Evolutionary conservation across 1,140 invertebrate genomes (phyloP).

Genomic region (Cataglyphis hispanica): DNA sequence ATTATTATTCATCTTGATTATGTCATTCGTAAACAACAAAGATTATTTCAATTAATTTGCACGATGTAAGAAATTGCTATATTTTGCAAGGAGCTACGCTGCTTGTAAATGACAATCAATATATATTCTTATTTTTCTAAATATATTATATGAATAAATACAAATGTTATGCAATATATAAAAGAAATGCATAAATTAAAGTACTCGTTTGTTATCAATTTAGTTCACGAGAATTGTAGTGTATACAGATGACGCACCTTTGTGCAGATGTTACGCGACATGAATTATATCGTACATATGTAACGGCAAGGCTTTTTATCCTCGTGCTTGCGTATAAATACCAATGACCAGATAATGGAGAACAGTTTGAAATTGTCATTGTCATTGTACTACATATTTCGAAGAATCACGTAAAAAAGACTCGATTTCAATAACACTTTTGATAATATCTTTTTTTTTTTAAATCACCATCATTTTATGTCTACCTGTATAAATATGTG

Average conservation of each 20-base stretch:
- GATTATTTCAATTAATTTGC: not conserved
- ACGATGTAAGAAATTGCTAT: not conserved
- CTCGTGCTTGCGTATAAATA: constrained; percentile 39
- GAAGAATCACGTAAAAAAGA: constrained; percentile 1
- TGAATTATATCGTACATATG: constrained; percentile 9
- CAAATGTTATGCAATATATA: not conserved
- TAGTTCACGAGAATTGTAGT: not conserved
- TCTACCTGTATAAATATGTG: not conserved
- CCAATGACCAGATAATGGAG: constrained; percentile 23
- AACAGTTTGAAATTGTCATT: constrained; percentile 14
- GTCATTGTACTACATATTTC: constrained; percentile 18
- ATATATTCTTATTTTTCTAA: not conserved
- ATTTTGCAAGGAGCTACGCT: not conserved
- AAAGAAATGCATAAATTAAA: constrained; percentile 6
- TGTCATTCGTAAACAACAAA: not conserved
- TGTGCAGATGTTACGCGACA: constrained; percentile 35
- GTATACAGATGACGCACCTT: constrained; percentile 34
- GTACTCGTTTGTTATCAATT: constrained; percentile 28
- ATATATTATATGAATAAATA: not conserved
- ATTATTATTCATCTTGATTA: not conserved
- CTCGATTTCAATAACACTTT: constrained; percentile 18
- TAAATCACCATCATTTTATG: not conserved
- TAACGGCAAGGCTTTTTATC: constrained; percentile 25
- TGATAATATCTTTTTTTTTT: not conserved
- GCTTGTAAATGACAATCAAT: not conserved